Base-by-base conservation (phyloP, 1,140 invertebrate genomes). In the Caenorhabditis briggsae region DNA sequence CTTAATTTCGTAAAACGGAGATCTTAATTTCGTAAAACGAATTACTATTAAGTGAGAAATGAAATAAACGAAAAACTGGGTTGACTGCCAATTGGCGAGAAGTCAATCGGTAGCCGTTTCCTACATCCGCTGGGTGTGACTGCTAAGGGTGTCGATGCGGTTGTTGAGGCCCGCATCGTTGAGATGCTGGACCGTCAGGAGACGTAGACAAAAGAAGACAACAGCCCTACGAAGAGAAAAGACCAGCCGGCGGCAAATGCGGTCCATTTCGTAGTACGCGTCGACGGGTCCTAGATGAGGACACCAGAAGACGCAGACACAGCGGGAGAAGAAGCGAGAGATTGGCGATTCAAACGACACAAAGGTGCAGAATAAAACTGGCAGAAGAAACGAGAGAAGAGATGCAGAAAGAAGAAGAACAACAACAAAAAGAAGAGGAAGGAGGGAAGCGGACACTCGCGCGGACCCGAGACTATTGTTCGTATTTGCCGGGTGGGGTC, bases 391-490 rank as follows among this genome's bases (percentile, higher is more conserved):
- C 12, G 53, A 83, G 33, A 33, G n/a, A 78, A 78, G 70, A 74
- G 65, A 74, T 7, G 43, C 70, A 78, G 25, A 58, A 83, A 53
- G 55, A 55, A 43, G 20, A 41, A 58, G 33, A 23, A 41, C 12
- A 33, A 58, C 25, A 50, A 87, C 16, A 25, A 82, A 87, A 50
- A 70, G 64, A 25, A 25, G 48, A 84, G 48, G 46, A 48, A 23
- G 16, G 84, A 58, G 70, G 83, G 55, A 65, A 61, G 83, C 23
- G 55, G 84, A 58, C 23, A 64, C 46, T 20, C n/a, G 85, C 23
- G 78, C 50, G 61, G 61, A 82, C 74, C 46, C 56, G 55, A 83
- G 78, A 65, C 74, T 65, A 78, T 78, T 78, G 70, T 78, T 78
- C 70, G 70, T 78, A n/a, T 78, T 78, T 78, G 70, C 70, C 16